phyloP scores from a whole-genome alignment of 2,888 invertebrate genomes.

The Bugulina stolonifera region DNA sequence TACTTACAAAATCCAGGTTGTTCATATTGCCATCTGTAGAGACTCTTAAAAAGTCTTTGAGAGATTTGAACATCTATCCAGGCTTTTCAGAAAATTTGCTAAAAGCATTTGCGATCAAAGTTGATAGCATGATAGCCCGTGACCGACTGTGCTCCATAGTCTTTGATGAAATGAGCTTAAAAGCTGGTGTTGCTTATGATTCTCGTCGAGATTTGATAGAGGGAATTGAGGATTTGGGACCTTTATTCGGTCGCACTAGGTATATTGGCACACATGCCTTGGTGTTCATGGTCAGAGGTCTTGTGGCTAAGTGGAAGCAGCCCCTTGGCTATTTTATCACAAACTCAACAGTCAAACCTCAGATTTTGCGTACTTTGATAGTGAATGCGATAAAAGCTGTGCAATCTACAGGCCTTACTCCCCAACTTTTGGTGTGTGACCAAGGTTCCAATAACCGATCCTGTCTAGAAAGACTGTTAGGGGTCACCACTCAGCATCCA shows the following conservation, averaged over 20 bases:
- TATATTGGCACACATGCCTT: background rate
- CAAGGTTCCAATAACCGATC: conserved; percentile 29
- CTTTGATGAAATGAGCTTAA: background rate
- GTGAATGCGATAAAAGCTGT: conserved; percentile 1
- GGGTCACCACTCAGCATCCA: conserved; percentile 26
- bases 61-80: background rate
- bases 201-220: background rate
- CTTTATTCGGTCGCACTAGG: background rate
- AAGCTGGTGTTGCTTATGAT: background rate
- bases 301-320: background rate
- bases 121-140: background rate
- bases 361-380: background rate
- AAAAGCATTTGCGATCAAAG: background rate
- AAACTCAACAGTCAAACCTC: background rate
- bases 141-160: background rate
- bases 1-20: background rate
- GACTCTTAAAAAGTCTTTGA: background rate
- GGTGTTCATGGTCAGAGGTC: background rate
- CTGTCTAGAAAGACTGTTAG: conserved; percentile 15
- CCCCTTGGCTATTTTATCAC: too few species aligned
- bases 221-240: background rate
- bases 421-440: conserved; percentile 28
- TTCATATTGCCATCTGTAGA: background rate
- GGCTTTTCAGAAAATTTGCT: background rate
- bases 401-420: background rate